Base-by-base conservation (phyloP, 2,888 invertebrate genomes). In the Prosopocoilus inquinatus region DNA sequence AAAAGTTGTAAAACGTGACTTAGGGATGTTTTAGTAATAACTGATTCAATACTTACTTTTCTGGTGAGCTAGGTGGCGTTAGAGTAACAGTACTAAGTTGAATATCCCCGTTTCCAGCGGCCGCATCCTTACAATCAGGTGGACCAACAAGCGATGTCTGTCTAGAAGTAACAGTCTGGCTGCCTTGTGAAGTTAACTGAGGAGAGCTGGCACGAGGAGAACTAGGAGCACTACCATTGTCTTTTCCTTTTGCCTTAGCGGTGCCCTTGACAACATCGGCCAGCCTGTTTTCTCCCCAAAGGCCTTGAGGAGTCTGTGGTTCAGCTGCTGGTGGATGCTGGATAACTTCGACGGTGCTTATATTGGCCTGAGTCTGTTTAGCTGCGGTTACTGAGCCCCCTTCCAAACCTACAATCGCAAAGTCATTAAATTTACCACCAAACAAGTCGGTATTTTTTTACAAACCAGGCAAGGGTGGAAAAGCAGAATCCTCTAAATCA, bases 241-340 rank as follows among this genome's bases (percentile, higher is more conserved):
- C 78, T 60, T 75, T 74, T 67, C 73, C 73, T 73, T 82, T 83
- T 61, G 81, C 77, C 73, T 83, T 85, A 48, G 84, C 85, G 38
- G 86, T 87, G 54, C 89, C 89, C 55, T 89, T 89, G 46, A 91
- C 90, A 41, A 91, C 90, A 75, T 91, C 91, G 9, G 90, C 85
- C 68, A 90, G 80, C 72, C 89, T 85, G 74, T 81, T 85, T 71
- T 84, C 81, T 74, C 82, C 81, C 73, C 78, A 80, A 57, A 72
- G 79, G 54, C 78, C 76, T 65, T 75, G 74, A 53, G 63, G 62
- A 34, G 50, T 53, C 33, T 51, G 50, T 8, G 47, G 20, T 20
- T 57, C 59, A 9, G 55, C 36, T 35, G 49, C 56, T 50, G 52
- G 63, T 46, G 57, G 70, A 64, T 58, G 59, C 28, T 67, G 65